Evolutionary conservation across 2,797 vertebrate species (phyloP), one percentile per base, ranked within the genome.

Genomic region (Sebastes baramenuke): DNA sequence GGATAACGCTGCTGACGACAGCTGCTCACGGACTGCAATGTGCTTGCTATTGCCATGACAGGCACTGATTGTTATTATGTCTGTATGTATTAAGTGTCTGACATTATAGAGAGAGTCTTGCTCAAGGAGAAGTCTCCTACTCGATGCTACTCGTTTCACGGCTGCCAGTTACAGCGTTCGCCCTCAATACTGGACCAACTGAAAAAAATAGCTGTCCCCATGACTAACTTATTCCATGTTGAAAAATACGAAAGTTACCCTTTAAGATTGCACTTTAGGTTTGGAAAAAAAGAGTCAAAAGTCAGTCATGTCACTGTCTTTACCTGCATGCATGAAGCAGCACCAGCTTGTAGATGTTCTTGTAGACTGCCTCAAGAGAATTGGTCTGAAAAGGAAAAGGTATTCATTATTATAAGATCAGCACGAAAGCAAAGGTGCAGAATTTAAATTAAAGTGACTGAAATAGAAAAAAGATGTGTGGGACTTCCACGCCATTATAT

Each of bases 261-360:
- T 42, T 42, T 42, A 16, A 16, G 12, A 34, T 12, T 67, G 4
- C 3, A 36, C 12, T 75, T 64, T 5, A 4, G 5, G 25, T n/a
- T 67, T 16, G 11, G 18, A 18, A 22, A 32, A 8, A 8, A 29
- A 36, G 1, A 22, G 22, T 42, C 2, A 36, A 11, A 29, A 9
- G 16, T 18, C 42, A 46, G 8, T 22, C 0, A 14, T 1, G 22
- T 29, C 9, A 14, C 1, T 5, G 6, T 24, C 5, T 67, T 80
- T 89, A 99, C 98, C 98, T 98, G 96, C 94, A 96, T 2, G 98
- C 98, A 72, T 99, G 98, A 78, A 99, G 96, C 79, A 99, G 94
- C 85, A 98, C 95, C 82, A 97, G 94, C 91, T 98, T 97, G 94
- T 98, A 98, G 78, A 97, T 13, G 77, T 98, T 99, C 72, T 94